Conservation (phyloP, 2,113 vertebrate genomes). For the Aleadryas rufinucha region DNA sequence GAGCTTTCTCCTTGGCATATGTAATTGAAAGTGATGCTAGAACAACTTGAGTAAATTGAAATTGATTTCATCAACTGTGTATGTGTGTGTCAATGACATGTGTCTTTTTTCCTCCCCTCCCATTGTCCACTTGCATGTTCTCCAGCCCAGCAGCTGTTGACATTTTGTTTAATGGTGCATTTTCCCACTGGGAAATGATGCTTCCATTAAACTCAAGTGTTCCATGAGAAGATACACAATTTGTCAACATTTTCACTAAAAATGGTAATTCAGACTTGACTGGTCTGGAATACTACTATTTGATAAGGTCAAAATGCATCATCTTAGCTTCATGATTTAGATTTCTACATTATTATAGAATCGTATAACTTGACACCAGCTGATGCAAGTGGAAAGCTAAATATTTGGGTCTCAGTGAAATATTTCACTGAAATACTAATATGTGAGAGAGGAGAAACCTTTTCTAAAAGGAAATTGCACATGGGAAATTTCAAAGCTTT, state of each 20-base stretch:
- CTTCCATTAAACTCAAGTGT: constrained; percentile 4
- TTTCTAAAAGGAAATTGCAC: background rate
- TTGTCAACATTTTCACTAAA: constrained; percentile 28
- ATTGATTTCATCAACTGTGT: constrained; percentile 30
- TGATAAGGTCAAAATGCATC: constrained; percentile 5
- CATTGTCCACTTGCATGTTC: constrained; percentile 29
- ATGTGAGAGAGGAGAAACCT: background rate
- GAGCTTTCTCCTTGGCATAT: constrained; percentile 36
- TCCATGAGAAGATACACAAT: background rate
- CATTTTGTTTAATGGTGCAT: background rate
- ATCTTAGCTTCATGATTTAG: background rate
- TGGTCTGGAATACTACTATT: background rate
- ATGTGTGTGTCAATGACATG: background rate
- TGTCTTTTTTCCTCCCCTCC: background rate
- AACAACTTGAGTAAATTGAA: constrained; percentile 36
- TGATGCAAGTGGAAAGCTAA: background rate
- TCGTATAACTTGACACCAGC: background rate
- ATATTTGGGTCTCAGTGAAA: background rate
- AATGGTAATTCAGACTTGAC: background rate
- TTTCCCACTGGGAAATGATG: constrained; percentile 10
- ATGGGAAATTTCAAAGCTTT: background rate
- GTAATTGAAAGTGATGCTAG: constrained; percentile 29
- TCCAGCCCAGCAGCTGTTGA: constrained; percentile 25
- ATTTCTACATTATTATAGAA: background rate
- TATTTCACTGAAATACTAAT: background rate